Evolutionary conservation across 1,140 invertebrate genomes (phyloP), one percentile per base, ranked within the genome.

Genomic region (Zaprionus nigranus): DNA sequence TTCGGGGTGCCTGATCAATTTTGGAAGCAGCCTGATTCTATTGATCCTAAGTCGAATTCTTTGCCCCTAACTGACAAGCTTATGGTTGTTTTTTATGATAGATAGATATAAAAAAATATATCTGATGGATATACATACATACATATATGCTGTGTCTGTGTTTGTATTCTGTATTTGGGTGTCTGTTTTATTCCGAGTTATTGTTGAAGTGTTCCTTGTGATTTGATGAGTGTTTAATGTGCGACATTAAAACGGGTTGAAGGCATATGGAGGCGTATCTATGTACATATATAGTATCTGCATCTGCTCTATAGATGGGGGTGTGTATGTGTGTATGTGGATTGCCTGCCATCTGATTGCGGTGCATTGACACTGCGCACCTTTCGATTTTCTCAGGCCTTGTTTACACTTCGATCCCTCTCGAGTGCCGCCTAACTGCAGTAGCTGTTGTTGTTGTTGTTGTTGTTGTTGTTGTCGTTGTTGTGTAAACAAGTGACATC

Each of bases 401-500:
- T 79, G 77, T 75, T 70, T 79, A 63, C 76, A 36, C 30, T 59
- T 7, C 15, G 34, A 17, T 15, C 51, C 51, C 53, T 43, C 49
- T 51, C 36, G 24, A 30, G 40, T 63, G 40, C 34, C 57, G 46
- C 66, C 34, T 77, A 36, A 69, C 59, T 68, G 49, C 40, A 75
- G 61, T 24, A 24, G 54, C 30, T 34, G 11, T 58, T 65, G 28
- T 28, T 56, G 17, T 51, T 54, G 57, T 60, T 54, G 24, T 36
- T 59, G 26, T 74, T 72, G 40, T 46, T 77, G 72, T 58, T 71
- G 54, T 36, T 59, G 20, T 38, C 28, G 26, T 59, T 70, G 72
- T 36, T 74, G 81, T 61, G 81, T 75, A 87, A 87, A 87, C 84
- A 87, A 87, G 71, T 88, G 84, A 87, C 84, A 87, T 87, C 84